Percentiles rank a stretch among this genome's conserved stretches.
Conservation (phyloP, 2,113 vertebrate genomes). For the Oryzias javanicus region DNA sequence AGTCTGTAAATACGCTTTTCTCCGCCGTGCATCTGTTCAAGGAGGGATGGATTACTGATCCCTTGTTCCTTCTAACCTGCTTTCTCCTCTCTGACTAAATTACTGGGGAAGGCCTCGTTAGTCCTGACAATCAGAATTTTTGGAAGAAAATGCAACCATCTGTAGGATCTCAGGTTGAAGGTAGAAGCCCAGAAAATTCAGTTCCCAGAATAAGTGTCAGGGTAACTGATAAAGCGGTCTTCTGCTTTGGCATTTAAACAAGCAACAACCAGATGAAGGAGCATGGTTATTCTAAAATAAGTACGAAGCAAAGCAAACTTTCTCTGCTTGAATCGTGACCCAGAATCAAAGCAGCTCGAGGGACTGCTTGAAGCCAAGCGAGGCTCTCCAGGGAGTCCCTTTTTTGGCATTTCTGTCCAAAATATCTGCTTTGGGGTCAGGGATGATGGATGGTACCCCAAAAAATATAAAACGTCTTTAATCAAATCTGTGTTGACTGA, state of each 20-base stretch:
- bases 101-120: constrained; percentile 31
- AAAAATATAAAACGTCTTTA: constrained; percentile 26
- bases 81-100: constrained; percentile 50
- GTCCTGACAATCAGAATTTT: not conserved
- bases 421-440: constrained; percentile 58
- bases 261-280: constrained; percentile 3
- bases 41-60: constrained; percentile 53
- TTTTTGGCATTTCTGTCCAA: constrained; percentile 32
- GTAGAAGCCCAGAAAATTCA: no score
- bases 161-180: no score
- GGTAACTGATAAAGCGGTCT: constrained; percentile 9
- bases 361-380: constrained; percentile 22
- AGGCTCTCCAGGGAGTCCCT: constrained; percentile 26
- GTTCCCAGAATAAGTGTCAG: not conserved
- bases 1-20: constrained; percentile 55
- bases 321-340: constrained; percentile 41
- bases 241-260: not conserved
- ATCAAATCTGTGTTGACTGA: constrained; percentile 52
- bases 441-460: constrained; percentile 52
- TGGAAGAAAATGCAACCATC: no score
- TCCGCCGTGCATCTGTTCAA: constrained; percentile 41
- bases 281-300: constrained; percentile 12
- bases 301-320: constrained; percentile 4
- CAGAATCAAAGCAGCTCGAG: constrained; percentile 50
- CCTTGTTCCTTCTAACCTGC: constrained; percentile 40